A percentile compares a stretch with the other conserved stretches of the same genome.
phyloP scores from a whole-genome alignment of 2,113 vertebrate species.

The Rhipidura dahli region DNA sequence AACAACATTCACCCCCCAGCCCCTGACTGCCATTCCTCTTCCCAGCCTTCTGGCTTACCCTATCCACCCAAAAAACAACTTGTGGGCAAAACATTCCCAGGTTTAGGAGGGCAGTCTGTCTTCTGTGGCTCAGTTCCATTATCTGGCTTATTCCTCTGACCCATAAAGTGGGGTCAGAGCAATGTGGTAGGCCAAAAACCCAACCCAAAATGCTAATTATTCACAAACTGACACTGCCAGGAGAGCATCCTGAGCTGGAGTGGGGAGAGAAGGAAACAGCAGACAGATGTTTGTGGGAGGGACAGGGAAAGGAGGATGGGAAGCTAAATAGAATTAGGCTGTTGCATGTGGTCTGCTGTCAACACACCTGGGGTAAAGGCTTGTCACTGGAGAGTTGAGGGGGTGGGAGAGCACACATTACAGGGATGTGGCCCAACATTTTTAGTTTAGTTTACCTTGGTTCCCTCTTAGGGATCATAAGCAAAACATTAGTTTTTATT shows the following conservation, averaged over 20 bases:
- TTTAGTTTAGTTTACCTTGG: background rate
- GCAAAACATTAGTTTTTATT: background rate
- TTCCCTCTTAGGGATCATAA: background rate
- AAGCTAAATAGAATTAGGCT: background rate
- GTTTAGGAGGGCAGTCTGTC: background rate
- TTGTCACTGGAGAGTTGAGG: background rate
- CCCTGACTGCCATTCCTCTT: background rate
- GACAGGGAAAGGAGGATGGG: background rate
- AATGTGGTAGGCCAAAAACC: background rate
- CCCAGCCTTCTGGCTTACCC: background rate
- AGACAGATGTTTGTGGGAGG: background rate
- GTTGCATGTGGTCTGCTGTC: background rate
- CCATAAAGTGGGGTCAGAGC: background rate
- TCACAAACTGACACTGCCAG: background rate
- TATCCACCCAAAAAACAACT: background rate
- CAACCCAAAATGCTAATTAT: background rate
- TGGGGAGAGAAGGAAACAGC: background rate
- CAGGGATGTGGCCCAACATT: background rate
- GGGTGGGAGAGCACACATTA: background rate
- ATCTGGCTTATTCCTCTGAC: background rate
- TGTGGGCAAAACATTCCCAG: background rate
- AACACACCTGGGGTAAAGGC: background rate
- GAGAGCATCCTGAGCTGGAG: background rate
- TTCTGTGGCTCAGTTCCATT: background rate
- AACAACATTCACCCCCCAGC: background rate